phyloP scores from a whole-genome alignment of 2,888 invertebrate species.

The Dasypogon diadema region DNA sequence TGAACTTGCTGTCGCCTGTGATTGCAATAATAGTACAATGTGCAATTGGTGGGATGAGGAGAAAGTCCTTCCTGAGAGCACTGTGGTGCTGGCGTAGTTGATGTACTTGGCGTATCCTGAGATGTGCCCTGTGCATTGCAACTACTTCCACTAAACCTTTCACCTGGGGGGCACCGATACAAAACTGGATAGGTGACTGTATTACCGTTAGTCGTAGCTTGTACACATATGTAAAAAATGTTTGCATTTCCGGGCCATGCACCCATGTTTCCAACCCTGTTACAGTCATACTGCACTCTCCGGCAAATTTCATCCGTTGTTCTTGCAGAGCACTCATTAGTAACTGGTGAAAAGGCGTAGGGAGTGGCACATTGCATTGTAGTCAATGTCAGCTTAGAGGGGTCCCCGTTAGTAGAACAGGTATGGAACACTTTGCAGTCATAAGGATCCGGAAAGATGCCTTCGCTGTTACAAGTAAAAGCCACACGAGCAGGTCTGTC shows the following conservation, averaged over 20 bases:
- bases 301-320: slow-evolving; percentile 6
- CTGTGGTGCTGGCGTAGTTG: neutral
- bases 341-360: slow-evolving; percentile 29
- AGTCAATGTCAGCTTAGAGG: neutral
- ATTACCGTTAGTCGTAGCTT: neutral
- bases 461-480: slow-evolving; percentile 52
- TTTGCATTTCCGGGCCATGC: slow-evolving; percentile 37
- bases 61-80: neutral
- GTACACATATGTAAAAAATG: slow-evolving; percentile 36
- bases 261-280: neutral
- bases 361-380: slow-evolving; percentile 56
- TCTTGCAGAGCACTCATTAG: neutral
- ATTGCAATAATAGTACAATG: slow-evolving; percentile 7
- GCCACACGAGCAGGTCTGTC: neutral
- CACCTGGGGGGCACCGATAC: slow-evolving; percentile 12
- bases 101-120: neutral
- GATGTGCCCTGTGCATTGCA: neutral
- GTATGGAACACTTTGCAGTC: slow-evolving; percentile 18
- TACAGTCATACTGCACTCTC: slow-evolving; percentile 11
- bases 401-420: neutral
- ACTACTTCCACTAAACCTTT: neutral
- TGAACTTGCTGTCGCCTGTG: neutral
- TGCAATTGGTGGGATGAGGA: slow-evolving; percentile 15
- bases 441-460: slow-evolving; percentile 52
- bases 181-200: slow-evolving; percentile 6